phyloP scores from a whole-genome alignment of 2,113 vertebrate genomes.

The Ramphastos sulfuratus region DNA sequence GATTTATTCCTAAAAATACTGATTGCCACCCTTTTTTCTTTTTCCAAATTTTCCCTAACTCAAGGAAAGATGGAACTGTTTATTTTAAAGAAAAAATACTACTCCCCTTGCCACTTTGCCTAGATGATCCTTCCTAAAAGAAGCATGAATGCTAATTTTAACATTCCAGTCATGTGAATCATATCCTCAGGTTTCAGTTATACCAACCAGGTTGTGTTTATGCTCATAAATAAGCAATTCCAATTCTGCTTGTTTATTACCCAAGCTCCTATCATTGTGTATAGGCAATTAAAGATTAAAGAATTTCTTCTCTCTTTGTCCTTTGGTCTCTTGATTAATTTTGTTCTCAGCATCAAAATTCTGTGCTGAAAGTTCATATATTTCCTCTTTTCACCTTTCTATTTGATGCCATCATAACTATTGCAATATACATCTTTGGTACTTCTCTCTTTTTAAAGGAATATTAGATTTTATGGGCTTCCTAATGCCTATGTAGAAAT shows the following conservation, averaged over 20 bases:
- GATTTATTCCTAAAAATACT: background rate
- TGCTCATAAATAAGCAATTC: slow-evolving; percentile 65
- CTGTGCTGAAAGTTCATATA: background rate
- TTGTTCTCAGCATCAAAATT: slow-evolving; percentile 37
- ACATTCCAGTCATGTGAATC: slow-evolving; percentile 28
- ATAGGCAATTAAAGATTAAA: slow-evolving; percentile 66
- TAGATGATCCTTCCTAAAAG: background rate
- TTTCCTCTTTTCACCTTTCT: slow-evolving; percentile 14
- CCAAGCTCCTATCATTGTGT: slow-evolving; percentile 14
- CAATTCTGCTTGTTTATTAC: slow-evolving; percentile 54
- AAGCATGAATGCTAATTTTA: slow-evolving; percentile 24
- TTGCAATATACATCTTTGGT: background rate
- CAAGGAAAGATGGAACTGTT: background rate
- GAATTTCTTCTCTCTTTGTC: slow-evolving; percentile 30
- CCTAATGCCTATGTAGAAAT: background rate
- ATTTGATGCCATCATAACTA: background rate
- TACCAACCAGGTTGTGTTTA: slow-evolving; percentile 15
- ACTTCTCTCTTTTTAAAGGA: background rate
- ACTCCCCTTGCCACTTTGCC: background rate
- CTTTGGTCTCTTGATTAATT: slow-evolving; percentile 64
- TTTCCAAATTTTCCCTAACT: background rate
- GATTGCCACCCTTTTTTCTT: background rate
- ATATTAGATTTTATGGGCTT: background rate
- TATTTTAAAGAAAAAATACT: background rate
- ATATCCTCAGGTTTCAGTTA: slow-evolving; percentile 14